Conservation (phyloP, 2,797 vertebrate genomes). For the Corythornis leucogaster region DNA sequence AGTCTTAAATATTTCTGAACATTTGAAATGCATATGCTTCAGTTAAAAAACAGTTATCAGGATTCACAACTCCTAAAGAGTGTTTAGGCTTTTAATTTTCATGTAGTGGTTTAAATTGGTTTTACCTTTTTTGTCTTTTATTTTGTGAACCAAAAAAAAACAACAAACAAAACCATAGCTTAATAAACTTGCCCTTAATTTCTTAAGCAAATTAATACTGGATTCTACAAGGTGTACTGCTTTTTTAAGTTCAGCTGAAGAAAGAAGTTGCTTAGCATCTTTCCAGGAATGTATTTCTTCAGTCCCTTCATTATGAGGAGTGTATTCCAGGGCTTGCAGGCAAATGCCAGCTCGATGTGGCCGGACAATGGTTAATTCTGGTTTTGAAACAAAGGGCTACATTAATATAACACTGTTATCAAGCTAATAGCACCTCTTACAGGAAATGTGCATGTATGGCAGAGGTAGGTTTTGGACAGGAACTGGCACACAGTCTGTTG, state of each 20-base stretch:
- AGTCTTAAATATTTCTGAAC: background rate
- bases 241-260: background rate
- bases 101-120: background rate
- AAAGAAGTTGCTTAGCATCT: background rate
- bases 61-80: background rate
- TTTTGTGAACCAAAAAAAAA: background rate
- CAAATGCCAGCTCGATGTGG: background rate
- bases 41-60: background rate
- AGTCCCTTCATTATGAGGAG: background rate
- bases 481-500: background rate
- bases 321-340: background rate
- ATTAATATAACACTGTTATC: background rate
- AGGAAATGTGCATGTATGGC: background rate
- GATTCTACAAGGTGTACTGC: background rate
- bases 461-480: background rate
- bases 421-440: background rate
- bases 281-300: background rate
- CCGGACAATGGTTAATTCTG: background rate
- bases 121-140: background rate
- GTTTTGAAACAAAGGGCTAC: background rate
- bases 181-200: background rate
- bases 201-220: background rate
- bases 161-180: background rate
- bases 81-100: background rate
- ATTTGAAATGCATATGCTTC: background rate